phyloP scores from a whole-genome alignment of 1,140 invertebrate species.

The Euwallacea fornicatus region DNA sequence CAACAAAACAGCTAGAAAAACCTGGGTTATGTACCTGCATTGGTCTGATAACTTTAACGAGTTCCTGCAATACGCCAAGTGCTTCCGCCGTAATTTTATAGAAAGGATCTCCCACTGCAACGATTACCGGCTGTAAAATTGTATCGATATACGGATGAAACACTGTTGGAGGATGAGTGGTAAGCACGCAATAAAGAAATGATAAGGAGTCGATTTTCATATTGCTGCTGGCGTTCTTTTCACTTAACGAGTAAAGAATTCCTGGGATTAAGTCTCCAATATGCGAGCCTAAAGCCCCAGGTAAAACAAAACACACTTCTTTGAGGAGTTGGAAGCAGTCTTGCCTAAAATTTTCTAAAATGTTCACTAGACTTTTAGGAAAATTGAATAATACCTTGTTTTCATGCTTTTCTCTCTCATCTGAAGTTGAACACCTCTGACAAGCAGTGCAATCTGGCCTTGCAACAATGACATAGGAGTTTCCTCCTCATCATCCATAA shows the following conservation, averaged over 20 bases:
- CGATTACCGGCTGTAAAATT: conserved; percentile 85
- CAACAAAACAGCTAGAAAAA: neutral
- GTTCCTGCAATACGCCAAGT: conserved; percentile 86
- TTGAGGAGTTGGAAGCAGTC: conserved; percentile 89
- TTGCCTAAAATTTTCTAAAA: conserved; percentile 61
- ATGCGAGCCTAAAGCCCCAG: conserved; percentile 84
- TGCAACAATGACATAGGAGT: conserved; percentile 71
- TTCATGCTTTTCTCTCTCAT: conserved; percentile 94
- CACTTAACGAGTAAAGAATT: conserved; percentile 87
- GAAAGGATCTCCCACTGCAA: conserved; percentile 90
- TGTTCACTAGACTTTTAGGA: neutral
- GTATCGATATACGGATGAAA: conserved; percentile 79
- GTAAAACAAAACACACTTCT: conserved; percentile 86
- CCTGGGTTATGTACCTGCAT: conserved; percentile 59
- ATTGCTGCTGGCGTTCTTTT: conserved; percentile 93
- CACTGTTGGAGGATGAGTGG: conserved; percentile 78
- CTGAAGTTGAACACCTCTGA: conserved; percentile 86
- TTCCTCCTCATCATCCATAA: conserved; percentile 60
- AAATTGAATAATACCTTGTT: conserved; percentile 56
- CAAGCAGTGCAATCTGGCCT: conserved; percentile 67
- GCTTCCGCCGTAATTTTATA: conserved; percentile 98
- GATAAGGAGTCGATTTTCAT: conserved; percentile 98
- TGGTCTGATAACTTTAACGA: conserved; percentile 93
- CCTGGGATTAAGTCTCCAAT: conserved; percentile 85
- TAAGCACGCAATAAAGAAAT: conserved; percentile 86